Evolutionary conservation across 1,140 invertebrate genomes (phyloP).

Genomic region (Ganaspis sp.): DNA sequence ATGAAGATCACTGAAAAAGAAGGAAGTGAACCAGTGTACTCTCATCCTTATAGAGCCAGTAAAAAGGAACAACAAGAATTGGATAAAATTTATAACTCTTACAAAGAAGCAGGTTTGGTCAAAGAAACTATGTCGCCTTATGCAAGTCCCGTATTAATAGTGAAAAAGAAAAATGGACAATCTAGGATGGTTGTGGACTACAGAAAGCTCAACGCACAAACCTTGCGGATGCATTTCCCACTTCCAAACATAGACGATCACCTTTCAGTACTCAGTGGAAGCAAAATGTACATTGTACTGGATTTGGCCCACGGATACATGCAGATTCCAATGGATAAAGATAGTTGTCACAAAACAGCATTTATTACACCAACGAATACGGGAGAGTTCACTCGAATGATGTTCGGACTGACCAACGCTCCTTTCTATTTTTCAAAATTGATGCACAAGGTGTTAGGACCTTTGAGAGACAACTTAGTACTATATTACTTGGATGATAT

Average conservation of each 20-base stretch:
- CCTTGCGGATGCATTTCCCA: not conserved
- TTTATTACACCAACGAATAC: not conserved
- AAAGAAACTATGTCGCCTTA: not conserved
- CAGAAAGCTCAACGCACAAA: not conserved
- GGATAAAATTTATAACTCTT: too few relatives aligned
- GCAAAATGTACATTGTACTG: not conserved
- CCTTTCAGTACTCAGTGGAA: not conserved
- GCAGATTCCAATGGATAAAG: not conserved
- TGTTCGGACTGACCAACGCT: too few relatives aligned
- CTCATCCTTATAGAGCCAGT: too few relatives aligned
- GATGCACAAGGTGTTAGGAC: too few relatives aligned
- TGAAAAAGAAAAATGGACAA: slow-evolving; percentile 25
- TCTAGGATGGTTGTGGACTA: not conserved
- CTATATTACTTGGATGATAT: too few relatives aligned
- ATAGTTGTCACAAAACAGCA: not conserved
- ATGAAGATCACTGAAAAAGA: too few relatives aligned
- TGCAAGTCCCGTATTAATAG: not conserved
- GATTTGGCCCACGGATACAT: not conserved
- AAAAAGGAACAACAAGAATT: too few relatives aligned
- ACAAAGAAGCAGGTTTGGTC: not conserved
- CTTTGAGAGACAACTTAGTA: too few relatives aligned
- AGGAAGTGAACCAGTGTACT: too few relatives aligned
- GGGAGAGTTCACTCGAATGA: too few relatives aligned
- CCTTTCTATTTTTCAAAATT: too few relatives aligned
- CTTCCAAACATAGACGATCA: not conserved